A percentile compares a stretch with the other conserved stretches of the same genome.
These are phyloP conservation scores for Lomographa bimaculata DNA, from an alignment of 2,888 invertebrate species.

Conservation along the genomic window DNA sequence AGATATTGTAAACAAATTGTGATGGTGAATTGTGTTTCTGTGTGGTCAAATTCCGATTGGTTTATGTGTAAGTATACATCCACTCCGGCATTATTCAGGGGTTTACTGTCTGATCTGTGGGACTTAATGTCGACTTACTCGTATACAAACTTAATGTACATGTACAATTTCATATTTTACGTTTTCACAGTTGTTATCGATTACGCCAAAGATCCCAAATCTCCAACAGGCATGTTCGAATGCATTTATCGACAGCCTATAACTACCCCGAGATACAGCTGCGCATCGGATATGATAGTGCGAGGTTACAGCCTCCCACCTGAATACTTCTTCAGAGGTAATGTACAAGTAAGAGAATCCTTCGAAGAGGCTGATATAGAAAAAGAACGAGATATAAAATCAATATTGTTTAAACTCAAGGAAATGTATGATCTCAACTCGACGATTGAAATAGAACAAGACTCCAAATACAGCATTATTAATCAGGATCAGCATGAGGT, in stretches of 20 bases:
- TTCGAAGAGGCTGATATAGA: slow-evolving; percentile 43
- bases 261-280: slow-evolving; percentile 52
- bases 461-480: no score
- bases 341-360: slow-evolving; percentile 46
- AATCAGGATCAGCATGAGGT: no score
- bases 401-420: slow-evolving; percentile 50
- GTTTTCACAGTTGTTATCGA: slow-evolving; percentile 84
- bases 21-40: no score
- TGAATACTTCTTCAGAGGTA: slow-evolving; percentile 66
- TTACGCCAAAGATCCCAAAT: slow-evolving; percentile 55
- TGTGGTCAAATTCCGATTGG: no score
- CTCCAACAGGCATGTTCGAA: slow-evolving; percentile 85
- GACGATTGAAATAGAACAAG: slow-evolving; percentile 49
- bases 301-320: slow-evolving; percentile 53
- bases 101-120: no score
- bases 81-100: no score
- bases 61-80: no score
- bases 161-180: no score
- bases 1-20: no score
- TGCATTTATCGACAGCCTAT: slow-evolving; percentile 73
- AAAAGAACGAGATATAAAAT: slow-evolving; percentile 48
- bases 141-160: no score
- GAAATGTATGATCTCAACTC: slow-evolving; percentile 47
- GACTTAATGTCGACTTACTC: no score
- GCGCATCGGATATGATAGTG: slow-evolving; percentile 51